These are phyloP conservation scores for Saguinus imperator DNA, from an alignment of 2,113 vertebrate species.

Conservation along the genomic window DNA sequence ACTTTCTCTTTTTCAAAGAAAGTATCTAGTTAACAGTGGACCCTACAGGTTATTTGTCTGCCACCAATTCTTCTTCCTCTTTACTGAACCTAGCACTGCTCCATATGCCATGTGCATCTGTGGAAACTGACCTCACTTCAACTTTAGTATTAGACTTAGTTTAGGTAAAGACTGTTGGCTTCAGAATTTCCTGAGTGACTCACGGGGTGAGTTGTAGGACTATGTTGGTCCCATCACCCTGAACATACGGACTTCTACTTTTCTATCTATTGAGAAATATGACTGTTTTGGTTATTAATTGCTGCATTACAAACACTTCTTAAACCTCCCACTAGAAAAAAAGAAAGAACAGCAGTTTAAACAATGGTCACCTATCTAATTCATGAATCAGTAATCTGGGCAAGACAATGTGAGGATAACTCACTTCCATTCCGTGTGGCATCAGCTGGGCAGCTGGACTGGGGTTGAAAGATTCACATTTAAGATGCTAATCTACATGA, in stretches of 20 bases:
- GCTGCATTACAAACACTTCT: background rate
- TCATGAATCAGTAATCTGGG: background rate
- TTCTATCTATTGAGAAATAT: background rate
- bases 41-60: background rate
- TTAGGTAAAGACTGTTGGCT: background rate
- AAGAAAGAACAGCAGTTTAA: background rate
- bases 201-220: background rate
- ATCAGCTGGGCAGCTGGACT: background rate
- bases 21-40: background rate
- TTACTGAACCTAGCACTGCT: background rate
- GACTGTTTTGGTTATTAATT: background rate
- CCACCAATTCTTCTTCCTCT: background rate
- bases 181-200: background rate
- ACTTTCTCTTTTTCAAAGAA: background rate
- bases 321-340: rapidly evolving
- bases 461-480: too few relatives aligned
- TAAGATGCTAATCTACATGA: background rate
- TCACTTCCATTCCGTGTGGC: background rate
- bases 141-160: background rate
- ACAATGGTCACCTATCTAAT: background rate
- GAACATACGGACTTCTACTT: background rate
- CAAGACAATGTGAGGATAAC: rapidly evolving
- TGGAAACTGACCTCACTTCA: background rate
- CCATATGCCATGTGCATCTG: background rate
- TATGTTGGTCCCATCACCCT: background rate